phyloP scores from a whole-genome alignment of 2,113 vertebrate genomes.

The Telmatochromis brichardi region DNA sequence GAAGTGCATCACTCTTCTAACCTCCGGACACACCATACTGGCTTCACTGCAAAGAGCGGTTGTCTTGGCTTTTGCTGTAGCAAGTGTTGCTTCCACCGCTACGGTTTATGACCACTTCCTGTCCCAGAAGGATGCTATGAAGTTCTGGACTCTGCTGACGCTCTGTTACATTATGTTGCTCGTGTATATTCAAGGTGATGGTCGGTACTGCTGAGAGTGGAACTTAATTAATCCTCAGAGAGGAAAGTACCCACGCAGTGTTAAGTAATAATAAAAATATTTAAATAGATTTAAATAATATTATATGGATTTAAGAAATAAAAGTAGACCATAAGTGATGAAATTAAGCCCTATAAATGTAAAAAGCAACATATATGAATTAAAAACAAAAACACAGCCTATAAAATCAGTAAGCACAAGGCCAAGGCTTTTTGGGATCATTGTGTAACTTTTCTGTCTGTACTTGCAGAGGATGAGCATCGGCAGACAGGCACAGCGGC shows the following conservation, averaged over 20 bases:
- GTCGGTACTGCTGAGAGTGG: not conserved
- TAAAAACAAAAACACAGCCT: not conserved
- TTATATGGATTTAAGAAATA: not conserved
- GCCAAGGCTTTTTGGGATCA: not conserved
- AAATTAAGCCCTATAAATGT: not conserved
- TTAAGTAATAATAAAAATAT: not conserved
- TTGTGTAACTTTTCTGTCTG: not conserved
- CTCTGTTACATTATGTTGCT: slow-evolving; percentile 84
- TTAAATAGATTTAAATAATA: not conserved
- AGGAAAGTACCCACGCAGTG: not conserved
- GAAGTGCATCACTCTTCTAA: slow-evolving; percentile 77
- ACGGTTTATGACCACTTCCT: slow-evolving; percentile 82
- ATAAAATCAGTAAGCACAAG: not conserved
- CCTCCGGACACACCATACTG: slow-evolving; percentile 62
- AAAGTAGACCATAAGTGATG: not conserved
- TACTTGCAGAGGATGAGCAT: slow-evolving; percentile 71
- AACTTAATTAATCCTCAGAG: not conserved
- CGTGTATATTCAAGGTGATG: slow-evolving; percentile 80
- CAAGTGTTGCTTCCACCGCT: slow-evolving; percentile 63
- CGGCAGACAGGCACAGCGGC: slow-evolving; percentile 11
- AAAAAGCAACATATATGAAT: not conserved
- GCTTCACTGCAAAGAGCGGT: slow-evolving; percentile 64
- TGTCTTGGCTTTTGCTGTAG: slow-evolving; percentile 70
- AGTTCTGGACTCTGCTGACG: slow-evolving; percentile 84
- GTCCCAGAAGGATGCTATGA: slow-evolving; percentile 73